Percentiles rank a stretch among this genome's conserved stretches.
Conservation (phyloP, 1,140 invertebrate species). For the Drosophila paulistorum region DNA sequence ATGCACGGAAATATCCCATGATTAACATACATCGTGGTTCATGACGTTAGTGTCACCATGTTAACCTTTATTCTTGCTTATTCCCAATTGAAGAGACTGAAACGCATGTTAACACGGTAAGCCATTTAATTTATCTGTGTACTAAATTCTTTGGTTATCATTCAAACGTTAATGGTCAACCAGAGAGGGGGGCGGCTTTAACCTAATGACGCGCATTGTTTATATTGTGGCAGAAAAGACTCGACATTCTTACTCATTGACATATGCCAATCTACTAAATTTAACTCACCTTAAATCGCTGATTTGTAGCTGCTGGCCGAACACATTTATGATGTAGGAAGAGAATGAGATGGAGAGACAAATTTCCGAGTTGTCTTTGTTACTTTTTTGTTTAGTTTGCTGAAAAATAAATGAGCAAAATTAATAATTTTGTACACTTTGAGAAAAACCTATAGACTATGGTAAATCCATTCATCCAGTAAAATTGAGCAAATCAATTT, state of each 20-base stretch:
- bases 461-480: too few species aligned
- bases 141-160: too few species aligned
- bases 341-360: slow-evolving; percentile 19
- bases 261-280: slow-evolving; percentile 38
- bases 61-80: too few species aligned
- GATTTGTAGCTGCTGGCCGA: slow-evolving; percentile 40
- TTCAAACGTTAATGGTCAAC: too few species aligned
- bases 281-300: slow-evolving; percentile 66
- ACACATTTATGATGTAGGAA: slow-evolving; percentile 54
- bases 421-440: slow-evolving; percentile 2
- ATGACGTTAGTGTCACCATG: too few species aligned
- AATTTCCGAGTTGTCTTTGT: slow-evolving; percentile 34
- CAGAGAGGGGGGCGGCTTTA: too few species aligned
- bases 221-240: too few species aligned
- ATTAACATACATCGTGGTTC: not conserved
- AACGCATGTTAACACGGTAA: too few species aligned
- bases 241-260: slow-evolving; percentile 40
- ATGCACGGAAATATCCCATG: not conserved
- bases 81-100: too few species aligned
- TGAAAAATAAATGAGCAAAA: slow-evolving; percentile 45
- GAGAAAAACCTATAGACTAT: too few species aligned
- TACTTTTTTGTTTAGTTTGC: slow-evolving; percentile 39
- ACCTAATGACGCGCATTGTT: too few species aligned
- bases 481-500: slow-evolving; percentile 13
- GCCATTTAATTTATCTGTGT: too few species aligned